These are phyloP conservation scores for Limenitis camilla DNA, from an alignment of 2,888 invertebrate genomes.

Conservation along the genomic window DNA sequence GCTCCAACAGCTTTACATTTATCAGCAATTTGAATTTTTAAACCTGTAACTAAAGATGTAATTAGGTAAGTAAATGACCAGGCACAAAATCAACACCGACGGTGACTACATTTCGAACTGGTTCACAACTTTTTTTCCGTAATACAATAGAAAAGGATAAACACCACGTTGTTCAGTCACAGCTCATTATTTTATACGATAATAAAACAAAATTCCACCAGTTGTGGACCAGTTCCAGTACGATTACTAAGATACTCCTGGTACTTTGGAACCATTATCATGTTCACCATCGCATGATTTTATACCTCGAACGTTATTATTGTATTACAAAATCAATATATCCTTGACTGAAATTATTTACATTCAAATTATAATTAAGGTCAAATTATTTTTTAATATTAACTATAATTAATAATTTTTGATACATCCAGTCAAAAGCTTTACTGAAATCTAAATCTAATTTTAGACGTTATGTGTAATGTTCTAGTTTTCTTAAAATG, in stretches of 20 bases:
- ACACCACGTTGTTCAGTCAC: neutral
- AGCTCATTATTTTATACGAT: neutral
- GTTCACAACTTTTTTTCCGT: conserved; percentile 13
- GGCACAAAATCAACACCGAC: conserved; percentile 22
- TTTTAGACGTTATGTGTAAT: conserved; percentile 1
- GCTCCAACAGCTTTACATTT: conserved; percentile 19
- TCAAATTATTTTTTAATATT: neutral
- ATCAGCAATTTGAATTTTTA: conserved; percentile 13
- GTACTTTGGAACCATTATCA: conserved; percentile 27
- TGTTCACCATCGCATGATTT: conserved; percentile 23
- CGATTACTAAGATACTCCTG: conserved; percentile 23
- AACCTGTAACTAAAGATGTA: conserved; percentile 7
- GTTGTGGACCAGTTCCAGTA: conserved; percentile 27
- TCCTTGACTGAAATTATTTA: neutral
- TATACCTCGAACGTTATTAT: conserved; percentile 27
- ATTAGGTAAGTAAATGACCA: conserved; percentile 14
- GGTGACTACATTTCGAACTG: conserved; percentile 11
- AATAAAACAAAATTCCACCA: conserved; percentile 3
- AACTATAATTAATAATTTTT: neutral
- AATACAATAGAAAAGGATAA: neutral
- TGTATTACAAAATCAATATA: conserved; percentile 7
- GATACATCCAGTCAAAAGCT: conserved; percentile 1
- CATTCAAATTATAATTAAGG: neutral
- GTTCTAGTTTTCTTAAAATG: neutral
- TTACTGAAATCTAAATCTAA: conserved; percentile 3